Evolutionary conservation across 1,140 invertebrate species (phyloP), one percentile per base, ranked within the genome.

Genomic region (Nilaparvata lugens): DNA sequence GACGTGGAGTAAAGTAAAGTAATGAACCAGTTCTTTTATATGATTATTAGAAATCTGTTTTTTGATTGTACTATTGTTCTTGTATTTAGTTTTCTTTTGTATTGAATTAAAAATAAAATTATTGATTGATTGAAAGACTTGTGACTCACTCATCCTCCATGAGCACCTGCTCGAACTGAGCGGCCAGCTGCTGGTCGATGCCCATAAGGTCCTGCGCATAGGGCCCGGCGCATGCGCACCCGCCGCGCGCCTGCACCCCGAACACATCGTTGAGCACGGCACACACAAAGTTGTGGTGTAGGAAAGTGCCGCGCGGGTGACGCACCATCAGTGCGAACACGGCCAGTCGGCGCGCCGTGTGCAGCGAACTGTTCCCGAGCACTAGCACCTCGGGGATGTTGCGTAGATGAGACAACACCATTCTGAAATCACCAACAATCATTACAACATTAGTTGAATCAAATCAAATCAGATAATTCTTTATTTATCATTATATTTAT

Each of bases 271-370:
- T 96, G 3, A 96, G 78, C 0, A 95, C 77, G 2, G 89, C 85
- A 66, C 86, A 87, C 0, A 95, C 83, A 73, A 91, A 95, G 73
- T 95, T 95, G 69, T 95, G 89, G 73, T 96, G 93, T 0, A 95
- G 80, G 69, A 89, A 93, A 2, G 84, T 84, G 4, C 88, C 88
- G 5, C 82, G 74, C 0, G 86, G 82, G 74, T 95, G 88, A 57
- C 85, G 81, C 35, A 96, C 84, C 73, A 95, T 79, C 66, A 96
- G 87, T 11, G 91, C 94, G 70, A 95, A 91, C 28, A 93, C 84
- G 2, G 91, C 87, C 7, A 94, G 74, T 35, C 90, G 75, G 65
- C 83, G 81, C 1, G 81, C 76, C 14, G 79, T 77, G 5, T 80
- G 73, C 31, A 9, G 31, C 24, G 79, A 81, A 38, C 77, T 75